Conservation (phyloP, 2,888 invertebrate species). For the Eledone cirrhosa region DNA sequence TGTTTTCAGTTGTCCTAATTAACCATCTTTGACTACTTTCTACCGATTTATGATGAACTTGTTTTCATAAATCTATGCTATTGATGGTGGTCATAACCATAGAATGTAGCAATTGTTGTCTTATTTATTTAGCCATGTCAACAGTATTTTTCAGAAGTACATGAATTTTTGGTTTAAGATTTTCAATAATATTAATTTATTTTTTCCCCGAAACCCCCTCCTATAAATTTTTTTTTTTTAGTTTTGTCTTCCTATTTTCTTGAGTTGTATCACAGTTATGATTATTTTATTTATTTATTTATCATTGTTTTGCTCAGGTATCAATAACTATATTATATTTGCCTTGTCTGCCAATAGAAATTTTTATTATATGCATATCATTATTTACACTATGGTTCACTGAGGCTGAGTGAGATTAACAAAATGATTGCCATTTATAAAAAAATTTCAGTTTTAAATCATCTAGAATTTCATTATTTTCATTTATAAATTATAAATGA, state of each 20-base stretch:
- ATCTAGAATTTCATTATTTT: too few species aligned
- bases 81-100: neutral
- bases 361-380: slow-evolving; percentile 20
- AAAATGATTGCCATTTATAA: too few species aligned
- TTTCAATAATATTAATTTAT: slow-evolving; percentile 6
- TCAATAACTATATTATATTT: slow-evolving; percentile 19
- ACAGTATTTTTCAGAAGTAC: slow-evolving; percentile 24
- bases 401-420: neutral
- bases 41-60: slow-evolving; percentile 7
- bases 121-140: slow-evolving; percentile 18
- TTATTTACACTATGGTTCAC: slow-evolving; percentile 24
- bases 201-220: too few species aligned
- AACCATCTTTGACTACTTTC: slow-evolving; percentile 19
- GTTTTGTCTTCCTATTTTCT: slow-evolving; percentile 5
- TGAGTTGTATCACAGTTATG: neutral
- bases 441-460: too few species aligned
- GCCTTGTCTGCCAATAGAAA: slow-evolving; percentile 23
- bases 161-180: slow-evolving; percentile 22
- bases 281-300: neutral
- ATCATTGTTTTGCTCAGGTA: slow-evolving; percentile 24
- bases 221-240: slow-evolving; percentile 1
- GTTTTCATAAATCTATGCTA: too few species aligned
- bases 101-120: slow-evolving; percentile 11
- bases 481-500: too few species aligned
- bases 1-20: slow-evolving; percentile 28